Evolutionary conservation across 2,797 vertebrate species (phyloP), one percentile per base, ranked within the genome.

Genomic region (Coreius guichenoti): DNA sequence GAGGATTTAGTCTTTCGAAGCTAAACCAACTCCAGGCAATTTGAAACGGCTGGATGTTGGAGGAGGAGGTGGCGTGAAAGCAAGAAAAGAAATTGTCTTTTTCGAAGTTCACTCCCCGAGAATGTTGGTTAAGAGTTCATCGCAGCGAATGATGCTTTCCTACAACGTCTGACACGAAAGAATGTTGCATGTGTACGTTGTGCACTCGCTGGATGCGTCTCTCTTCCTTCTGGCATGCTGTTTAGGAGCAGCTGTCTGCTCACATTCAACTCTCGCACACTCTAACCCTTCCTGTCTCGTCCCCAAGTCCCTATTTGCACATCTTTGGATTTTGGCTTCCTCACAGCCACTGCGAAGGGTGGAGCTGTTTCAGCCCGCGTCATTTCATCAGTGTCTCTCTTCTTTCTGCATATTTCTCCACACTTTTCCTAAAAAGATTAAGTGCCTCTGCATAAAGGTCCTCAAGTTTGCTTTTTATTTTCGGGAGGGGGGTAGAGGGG

Each of bases 171-270:
- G 93, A 93, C 94, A 93, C 89, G 90, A 91, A 93, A 94, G 92
- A 94, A 94, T 93, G 92, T 92, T 90, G 90, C 91, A 89, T 94
- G 92, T 93, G 92, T 93, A 80, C 39, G 39, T 80, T 23, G 29
- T 47, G 43, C 23, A 4, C 68, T 68, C 65, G 0, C 73, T 33
- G 70, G 29, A 77, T 61, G 39, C 9, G 91, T 92, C 88, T 86
- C 88, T 90, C 86, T 87, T 90, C 65, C 85, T 89, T 90, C 93
- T 90, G 94, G 93, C 94, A 93, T 90, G 90, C 93, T 85, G 90
- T 93, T 93, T 90, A 86, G 91, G 92, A 94, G 92, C 93, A 95
- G 93, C 93, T 93, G 93, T 95, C 94, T 94, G 91, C 90, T 83
- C 76, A 43, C 80, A 79, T 85, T 81, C 29, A 56, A 47, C 86